Percentiles rank a stretch among this genome's conserved stretches.
Conservation (phyloP, 2,888 invertebrate genomes). For the Oligia latruncula region DNA sequence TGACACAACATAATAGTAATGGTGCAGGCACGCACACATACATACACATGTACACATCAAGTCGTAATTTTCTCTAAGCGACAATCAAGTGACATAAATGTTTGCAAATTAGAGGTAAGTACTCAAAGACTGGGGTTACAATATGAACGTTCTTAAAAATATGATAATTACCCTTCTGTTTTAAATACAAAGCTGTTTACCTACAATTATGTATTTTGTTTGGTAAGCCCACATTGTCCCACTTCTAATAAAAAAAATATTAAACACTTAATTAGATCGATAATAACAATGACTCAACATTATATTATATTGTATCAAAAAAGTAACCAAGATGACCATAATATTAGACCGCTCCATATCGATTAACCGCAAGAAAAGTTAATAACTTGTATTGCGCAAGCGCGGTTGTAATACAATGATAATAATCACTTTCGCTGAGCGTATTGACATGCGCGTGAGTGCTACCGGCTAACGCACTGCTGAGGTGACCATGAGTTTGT, state of each 20-base stretch:
- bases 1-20: too few relatives aligned
- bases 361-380: slow-evolving; percentile 45
- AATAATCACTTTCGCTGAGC: slow-evolving; percentile 79
- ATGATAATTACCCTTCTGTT: neutral
- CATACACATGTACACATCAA: too few relatives aligned
- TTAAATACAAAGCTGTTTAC: too few relatives aligned
- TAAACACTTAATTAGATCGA: neutral
- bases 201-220: too few relatives aligned
- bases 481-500: slow-evolving; percentile 64
- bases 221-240: too few relatives aligned
- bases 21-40: too few relatives aligned
- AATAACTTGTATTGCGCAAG: slow-evolving; percentile 60
- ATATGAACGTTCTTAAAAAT: neutral
- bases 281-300: neutral
- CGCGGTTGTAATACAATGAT: slow-evolving; percentile 67
- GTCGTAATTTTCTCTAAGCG: too few relatives aligned
- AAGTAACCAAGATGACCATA: neutral
- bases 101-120: neutral
- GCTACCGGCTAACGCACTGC: slow-evolving; percentile 74
- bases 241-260: neutral
- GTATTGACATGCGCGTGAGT: slow-evolving; percentile 67
- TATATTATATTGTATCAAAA: neutral
- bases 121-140: neutral
- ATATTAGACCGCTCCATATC: slow-evolving; percentile 25
- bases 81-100: neutral